Evolutionary conservation across 2,113 vertebrate species (phyloP).

Genomic region (Pseudorectes ferrugineus): DNA sequence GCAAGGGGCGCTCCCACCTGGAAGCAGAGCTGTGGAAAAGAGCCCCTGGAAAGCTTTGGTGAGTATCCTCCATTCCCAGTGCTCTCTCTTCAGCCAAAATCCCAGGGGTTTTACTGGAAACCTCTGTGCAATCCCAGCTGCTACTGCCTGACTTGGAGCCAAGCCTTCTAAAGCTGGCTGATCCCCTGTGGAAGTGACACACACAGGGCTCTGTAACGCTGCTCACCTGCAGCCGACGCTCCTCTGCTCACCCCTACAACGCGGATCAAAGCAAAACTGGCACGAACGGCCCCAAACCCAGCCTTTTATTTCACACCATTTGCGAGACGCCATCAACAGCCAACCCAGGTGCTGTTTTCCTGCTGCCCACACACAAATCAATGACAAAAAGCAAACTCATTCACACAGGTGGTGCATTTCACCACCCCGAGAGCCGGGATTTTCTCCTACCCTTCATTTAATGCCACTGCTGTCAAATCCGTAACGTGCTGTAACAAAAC

Average conservation of each 20-base stretch:
- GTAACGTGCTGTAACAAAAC: not conserved
- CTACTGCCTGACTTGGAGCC: not conserved
- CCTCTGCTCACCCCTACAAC: not conserved
- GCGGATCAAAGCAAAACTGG: fast-evolving
- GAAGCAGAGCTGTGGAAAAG: not conserved
- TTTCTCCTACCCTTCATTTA: conserved; percentile 12
- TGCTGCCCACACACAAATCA: not conserved
- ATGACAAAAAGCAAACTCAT: not conserved
- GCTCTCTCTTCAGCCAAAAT: not conserved
- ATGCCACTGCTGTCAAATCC: not conserved
- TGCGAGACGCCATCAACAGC: not conserved
- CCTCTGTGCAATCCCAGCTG: not conserved
- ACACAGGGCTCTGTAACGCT: not conserved
- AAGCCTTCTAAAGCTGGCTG: not conserved
- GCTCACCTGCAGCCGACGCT: not conserved
- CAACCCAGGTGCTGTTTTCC: not conserved
- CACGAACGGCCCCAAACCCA: fast-evolving
- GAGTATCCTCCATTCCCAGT: not conserved
- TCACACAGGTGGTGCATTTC: not conserved
- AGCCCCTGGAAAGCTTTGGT: not conserved
- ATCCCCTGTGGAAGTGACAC: not conserved
- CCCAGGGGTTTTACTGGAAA: not conserved
- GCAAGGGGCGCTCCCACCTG: not conserved
- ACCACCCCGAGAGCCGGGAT: not conserved
- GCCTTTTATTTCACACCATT: not conserved